phyloP scores from a whole-genome alignment of 2,797 vertebrate genomes.

The Sarcophilus harrisii region DNA sequence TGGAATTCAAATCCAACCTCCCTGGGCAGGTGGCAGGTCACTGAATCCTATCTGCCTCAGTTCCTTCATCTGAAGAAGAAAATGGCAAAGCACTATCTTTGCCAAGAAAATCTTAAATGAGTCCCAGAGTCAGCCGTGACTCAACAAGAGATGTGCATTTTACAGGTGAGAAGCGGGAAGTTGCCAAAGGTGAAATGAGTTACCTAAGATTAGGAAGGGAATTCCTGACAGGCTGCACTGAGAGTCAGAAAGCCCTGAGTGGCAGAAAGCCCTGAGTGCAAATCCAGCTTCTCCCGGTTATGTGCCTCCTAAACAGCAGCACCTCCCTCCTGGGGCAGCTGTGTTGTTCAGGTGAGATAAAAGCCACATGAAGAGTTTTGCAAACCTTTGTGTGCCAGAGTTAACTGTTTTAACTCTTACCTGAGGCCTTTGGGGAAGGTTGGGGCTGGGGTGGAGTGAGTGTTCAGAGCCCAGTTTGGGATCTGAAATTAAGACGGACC shows the following conservation, averaged over 20 bases:
- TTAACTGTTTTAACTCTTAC: neutral
- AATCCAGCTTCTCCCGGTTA: too few relatives aligned
- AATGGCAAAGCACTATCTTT: accelerated
- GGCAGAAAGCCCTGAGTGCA: too few relatives aligned
- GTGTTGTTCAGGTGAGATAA: neutral
- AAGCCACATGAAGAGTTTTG: neutral
- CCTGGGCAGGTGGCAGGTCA: neutral
- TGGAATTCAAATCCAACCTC: accelerated
- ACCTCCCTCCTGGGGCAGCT: too few relatives aligned
- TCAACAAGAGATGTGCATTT: too few relatives aligned
- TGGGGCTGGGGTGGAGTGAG: neutral
- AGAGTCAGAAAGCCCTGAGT: too few relatives aligned
- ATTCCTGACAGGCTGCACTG: too few relatives aligned
- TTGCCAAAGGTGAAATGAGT: too few relatives aligned
- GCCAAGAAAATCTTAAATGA: too few relatives aligned
- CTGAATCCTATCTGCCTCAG: neutral
- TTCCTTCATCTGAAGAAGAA: neutral
- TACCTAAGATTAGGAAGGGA: too few relatives aligned
- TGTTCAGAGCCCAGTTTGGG: neutral
- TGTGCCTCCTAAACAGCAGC: too few relatives aligned
- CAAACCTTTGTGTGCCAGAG: neutral
- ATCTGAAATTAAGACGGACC: neutral
- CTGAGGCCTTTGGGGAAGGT: neutral
- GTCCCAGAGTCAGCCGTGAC: accelerated
- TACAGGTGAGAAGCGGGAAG: too few relatives aligned